Evolutionary conservation across 2,797 vertebrate species (phyloP).

Genomic region (Prionace glauca): DNA sequence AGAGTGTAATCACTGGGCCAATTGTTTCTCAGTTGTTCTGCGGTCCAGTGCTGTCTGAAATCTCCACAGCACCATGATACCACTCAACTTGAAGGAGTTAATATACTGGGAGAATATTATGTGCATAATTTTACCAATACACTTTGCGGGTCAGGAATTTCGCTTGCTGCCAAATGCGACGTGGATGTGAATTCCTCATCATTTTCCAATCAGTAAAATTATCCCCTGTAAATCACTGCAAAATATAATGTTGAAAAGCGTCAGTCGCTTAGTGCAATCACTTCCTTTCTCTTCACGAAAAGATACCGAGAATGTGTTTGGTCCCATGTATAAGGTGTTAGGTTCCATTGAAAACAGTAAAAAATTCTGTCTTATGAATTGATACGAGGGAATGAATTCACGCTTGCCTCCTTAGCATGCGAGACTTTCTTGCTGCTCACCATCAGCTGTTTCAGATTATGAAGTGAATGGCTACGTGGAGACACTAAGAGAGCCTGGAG

Average conservation of each 20-base stretch:
- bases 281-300: not conserved
- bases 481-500: slow-evolving; percentile 39
- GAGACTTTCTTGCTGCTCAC: not conserved
- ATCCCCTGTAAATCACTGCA: not conserved
- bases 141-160: not conserved
- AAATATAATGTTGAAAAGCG: not conserved
- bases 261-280: not conserved
- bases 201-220: slow-evolving; percentile 6
- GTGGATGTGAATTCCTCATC: not conserved
- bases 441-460: slow-evolving; percentile 29
- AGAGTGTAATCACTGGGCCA: not conserved
- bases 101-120: not conserved
- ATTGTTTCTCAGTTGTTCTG: not conserved
- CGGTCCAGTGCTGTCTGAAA: not conserved
- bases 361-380: not conserved
- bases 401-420: not conserved
- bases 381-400: not conserved
- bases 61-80: not conserved
- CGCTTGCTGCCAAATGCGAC: not conserved
- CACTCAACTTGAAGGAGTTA: not conserved
- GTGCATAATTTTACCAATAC: not conserved
- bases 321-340: not conserved
- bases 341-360: not conserved
- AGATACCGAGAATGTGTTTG: not conserved
- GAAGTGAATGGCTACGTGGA: not conserved